These are phyloP conservation scores for Turdus rufiventris DNA, from an alignment of 2,113 vertebrate genomes.

Conservation along the genomic window DNA sequence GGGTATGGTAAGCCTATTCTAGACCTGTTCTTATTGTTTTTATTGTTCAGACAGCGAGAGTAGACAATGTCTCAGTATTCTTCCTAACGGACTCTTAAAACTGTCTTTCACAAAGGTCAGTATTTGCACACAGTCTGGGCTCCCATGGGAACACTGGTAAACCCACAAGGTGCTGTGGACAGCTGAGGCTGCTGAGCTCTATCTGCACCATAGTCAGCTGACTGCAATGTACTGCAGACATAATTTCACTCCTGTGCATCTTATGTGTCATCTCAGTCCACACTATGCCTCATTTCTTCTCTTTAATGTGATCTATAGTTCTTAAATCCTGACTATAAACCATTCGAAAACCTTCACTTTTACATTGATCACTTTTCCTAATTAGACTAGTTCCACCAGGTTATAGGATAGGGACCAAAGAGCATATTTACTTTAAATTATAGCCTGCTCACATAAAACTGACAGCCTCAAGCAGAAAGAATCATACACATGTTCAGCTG, in stretches of 20 bases:
- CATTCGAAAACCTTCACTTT: neutral
- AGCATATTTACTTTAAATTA: neutral
- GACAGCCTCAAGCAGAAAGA: neutral
- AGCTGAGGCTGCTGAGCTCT: neutral
- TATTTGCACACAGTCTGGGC: neutral
- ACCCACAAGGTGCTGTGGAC: neutral
- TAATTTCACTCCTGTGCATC: neutral
- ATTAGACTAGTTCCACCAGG: neutral
- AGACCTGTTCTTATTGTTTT: neutral
- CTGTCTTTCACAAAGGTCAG: neutral
- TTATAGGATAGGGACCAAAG: neutral
- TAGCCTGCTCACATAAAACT: neutral
- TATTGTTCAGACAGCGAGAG: neutral
- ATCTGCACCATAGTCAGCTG: neutral
- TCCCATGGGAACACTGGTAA: neutral
- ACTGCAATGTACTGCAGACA: neutral
- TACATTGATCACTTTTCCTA: accelerated
- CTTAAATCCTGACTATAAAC: neutral
- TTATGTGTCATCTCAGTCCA: neutral
- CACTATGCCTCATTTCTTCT: neutral
- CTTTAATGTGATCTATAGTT: neutral
- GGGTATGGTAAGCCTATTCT: neutral
- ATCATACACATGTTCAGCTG: neutral
- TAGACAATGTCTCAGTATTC: neutral
- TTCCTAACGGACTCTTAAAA: neutral